Evolutionary conservation across 2,888 invertebrate genomes (phyloP).

Genomic region (Agrotis ipsilon): DNA sequence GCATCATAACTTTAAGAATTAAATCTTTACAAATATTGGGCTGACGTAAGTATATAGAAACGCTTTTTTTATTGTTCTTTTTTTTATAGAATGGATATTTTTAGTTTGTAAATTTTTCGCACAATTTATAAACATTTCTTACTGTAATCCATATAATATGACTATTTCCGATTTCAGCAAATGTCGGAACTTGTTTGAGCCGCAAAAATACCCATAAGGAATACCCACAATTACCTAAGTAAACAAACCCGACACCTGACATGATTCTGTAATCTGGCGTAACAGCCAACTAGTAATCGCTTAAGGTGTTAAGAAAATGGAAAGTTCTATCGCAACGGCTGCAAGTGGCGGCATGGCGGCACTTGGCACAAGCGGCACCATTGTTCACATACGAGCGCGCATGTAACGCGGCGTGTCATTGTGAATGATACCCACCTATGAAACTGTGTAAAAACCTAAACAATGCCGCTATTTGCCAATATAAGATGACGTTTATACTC

Average conservation of each 20-base stretch:
- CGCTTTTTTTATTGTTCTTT: background rate
- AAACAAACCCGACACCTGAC: slow-evolving; percentile 35
- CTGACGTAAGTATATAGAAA: background rate
- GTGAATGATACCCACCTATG: slow-evolving; percentile 71
- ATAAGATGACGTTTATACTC: slow-evolving; percentile 66
- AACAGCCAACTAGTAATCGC: slow-evolving; percentile 57
- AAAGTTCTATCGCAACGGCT: slow-evolving; percentile 67
- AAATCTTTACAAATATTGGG: slow-evolving; percentile 8
- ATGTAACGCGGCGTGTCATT: slow-evolving; percentile 80
- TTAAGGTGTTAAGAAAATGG: slow-evolving; percentile 72
- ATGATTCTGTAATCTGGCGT: slow-evolving; percentile 52
- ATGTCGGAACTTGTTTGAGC: background rate
- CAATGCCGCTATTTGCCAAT: slow-evolving; percentile 81
- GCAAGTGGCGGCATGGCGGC: slow-evolving; percentile 41
- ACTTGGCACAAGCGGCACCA: slow-evolving; percentile 74
- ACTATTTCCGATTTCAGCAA: slow-evolving; percentile 1
- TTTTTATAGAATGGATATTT: background rate
- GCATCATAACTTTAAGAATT: background rate
- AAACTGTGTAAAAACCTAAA: slow-evolving; percentile 76
- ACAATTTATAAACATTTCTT: background rate
- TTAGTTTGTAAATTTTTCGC: background rate
- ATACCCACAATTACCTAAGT: slow-evolving; percentile 15
- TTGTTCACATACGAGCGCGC: slow-evolving; percentile 78
- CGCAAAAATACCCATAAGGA: slow-evolving; percentile 16
- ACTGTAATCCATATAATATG: background rate